Evolutionary conservation across 2,888 invertebrate genomes (phyloP).

Genomic region (Cantharis lateralis): DNA sequence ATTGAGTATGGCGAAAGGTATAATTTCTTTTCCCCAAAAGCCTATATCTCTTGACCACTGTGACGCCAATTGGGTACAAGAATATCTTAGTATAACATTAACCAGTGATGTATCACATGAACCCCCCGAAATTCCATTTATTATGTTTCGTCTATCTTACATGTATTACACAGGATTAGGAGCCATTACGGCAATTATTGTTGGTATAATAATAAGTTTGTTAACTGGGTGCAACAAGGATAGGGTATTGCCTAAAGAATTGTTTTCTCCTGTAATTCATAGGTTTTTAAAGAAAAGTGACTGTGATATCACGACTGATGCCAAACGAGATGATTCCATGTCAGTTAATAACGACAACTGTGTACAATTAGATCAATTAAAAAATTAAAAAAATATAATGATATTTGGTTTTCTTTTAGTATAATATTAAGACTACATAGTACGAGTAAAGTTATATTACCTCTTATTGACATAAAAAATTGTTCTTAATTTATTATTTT

Average conservation of each 20-base stretch:
- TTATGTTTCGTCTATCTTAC: constrained; percentile 74
- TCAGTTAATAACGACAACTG: background rate
- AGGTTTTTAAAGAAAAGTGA: constrained; percentile 56
- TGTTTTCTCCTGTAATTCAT: constrained; percentile 68
- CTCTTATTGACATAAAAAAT: background rate
- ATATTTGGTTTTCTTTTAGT: background rate
- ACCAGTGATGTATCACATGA: constrained; percentile 25
- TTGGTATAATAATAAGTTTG: constrained; percentile 72
- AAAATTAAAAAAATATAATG: background rate
- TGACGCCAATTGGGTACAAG: constrained; percentile 50
- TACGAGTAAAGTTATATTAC: no score
- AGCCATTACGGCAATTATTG: constrained; percentile 65
- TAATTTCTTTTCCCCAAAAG: constrained; percentile 65
- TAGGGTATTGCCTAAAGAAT: constrained; percentile 62
- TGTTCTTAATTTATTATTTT: background rate
- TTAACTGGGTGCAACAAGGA: constrained; percentile 68
- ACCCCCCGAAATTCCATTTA: constrained; percentile 60
- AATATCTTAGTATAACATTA: constrained; percentile 46
- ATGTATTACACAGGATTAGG: constrained; percentile 80
- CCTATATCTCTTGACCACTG: constrained; percentile 67
- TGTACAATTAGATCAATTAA: constrained; percentile 16
- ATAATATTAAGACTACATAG: no score
- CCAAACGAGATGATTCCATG: background rate
- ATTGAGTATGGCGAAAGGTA: constrained; percentile 67
- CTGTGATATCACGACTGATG: background rate